These are phyloP conservation scores for Aphyosemion australe DNA, from an alignment of 2,113 vertebrate species.

Conservation along the genomic window DNA sequence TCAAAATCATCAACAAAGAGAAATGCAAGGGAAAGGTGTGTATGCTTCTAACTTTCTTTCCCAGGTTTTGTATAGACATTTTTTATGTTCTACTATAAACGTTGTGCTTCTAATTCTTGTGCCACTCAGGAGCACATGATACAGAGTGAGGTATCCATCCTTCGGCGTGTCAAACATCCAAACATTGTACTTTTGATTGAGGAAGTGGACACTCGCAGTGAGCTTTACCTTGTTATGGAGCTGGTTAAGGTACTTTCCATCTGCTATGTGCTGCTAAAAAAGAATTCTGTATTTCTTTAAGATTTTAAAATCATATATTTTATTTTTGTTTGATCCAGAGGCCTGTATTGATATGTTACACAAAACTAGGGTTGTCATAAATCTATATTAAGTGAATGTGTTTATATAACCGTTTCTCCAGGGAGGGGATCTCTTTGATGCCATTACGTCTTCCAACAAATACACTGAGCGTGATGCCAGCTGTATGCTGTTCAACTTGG, in stretches of 20 bases:
- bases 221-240: conserved; percentile 97
- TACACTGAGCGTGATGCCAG: conserved; percentile 97
- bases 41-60: conserved; percentile 5
- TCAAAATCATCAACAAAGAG: conserved; percentile 98
- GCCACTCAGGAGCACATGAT: conserved; percentile 94
- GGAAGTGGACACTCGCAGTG: conserved; percentile 93
- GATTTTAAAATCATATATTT: background rate
- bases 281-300: background rate
- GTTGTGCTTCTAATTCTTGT: background rate
- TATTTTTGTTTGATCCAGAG: background rate
- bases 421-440: conserved; percentile 98
- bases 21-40: conserved; percentile 97
- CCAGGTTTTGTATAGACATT: too few relatives aligned
- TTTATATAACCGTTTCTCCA: conserved; percentile 65
- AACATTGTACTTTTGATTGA: conserved; percentile 97
- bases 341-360: background rate
- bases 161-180: conserved; percentile 95
- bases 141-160: conserved; percentile 96
- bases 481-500: conserved; percentile 96
- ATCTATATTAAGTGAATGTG: background rate
- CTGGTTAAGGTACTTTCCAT: conserved; percentile 88
- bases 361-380: background rate
- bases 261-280: background rate
- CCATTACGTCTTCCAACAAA: conserved; percentile 97
- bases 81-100: too few relatives aligned